A percentile compares a stretch with the other conserved stretches of the same genome.
These are phyloP conservation scores for Eira barbara DNA, from an alignment of 2,113 vertebrate species.

Conservation along the genomic window DNA sequence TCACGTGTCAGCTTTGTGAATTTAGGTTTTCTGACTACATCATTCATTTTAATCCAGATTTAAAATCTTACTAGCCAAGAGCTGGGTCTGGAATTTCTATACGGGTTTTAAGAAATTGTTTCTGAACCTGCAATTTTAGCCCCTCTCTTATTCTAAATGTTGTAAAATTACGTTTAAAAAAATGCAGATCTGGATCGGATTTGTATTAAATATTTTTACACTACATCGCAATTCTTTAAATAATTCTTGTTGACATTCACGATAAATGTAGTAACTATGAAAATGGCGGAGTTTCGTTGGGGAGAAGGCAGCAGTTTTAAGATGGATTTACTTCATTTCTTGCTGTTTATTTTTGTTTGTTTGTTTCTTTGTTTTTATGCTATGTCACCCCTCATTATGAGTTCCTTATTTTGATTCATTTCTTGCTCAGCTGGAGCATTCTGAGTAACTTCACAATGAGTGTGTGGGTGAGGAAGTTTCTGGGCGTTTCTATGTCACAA, in stretches of 20 bases:
- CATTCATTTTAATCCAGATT: background rate
- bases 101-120: background rate
- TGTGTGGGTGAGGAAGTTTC: conserved; percentile 12
- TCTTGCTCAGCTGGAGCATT: conserved; percentile 6
- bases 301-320: background rate
- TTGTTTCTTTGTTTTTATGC: background rate
- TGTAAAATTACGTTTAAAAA: background rate
- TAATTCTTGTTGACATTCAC: background rate
- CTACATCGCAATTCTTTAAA: background rate
- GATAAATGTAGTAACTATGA: background rate
- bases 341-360: background rate
- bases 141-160: background rate
- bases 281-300: background rate
- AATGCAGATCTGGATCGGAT: background rate
- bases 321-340: background rate
- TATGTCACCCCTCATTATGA: background rate
- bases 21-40: background rate
- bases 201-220: background rate
- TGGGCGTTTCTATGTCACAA: background rate
- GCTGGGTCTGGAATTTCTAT: background rate
- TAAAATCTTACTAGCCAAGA: background rate
- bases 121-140: background rate
- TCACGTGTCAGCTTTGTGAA: background rate
- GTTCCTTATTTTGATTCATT: background rate
- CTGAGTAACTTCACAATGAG: background rate